Conservation (phyloP, 2,113 vertebrate species). For the Ageneiosus marmoratus region DNA sequence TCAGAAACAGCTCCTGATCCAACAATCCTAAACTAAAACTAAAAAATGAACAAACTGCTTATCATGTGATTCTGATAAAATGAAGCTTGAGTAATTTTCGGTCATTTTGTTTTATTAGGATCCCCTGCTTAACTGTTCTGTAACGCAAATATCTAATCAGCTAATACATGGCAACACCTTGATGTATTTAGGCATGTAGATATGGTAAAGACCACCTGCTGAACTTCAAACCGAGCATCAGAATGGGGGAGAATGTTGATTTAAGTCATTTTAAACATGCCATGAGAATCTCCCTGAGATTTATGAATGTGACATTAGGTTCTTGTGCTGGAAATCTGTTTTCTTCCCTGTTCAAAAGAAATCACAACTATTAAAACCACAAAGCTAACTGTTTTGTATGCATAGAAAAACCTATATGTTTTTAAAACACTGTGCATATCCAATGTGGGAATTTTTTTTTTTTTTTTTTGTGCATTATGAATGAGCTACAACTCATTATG, state of each 20-base stretch:
- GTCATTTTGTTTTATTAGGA: too few species aligned
- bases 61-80: not conserved
- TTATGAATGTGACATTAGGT: not conserved
- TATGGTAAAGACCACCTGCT: too few species aligned
- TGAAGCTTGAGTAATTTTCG: not conserved
- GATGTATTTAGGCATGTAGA: too few species aligned
- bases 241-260: too few species aligned
- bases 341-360: not conserved
- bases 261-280: too few species aligned
- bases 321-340: not conserved
- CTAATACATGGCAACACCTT: too few species aligned
- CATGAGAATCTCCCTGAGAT: too few species aligned
- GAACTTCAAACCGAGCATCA: too few species aligned
- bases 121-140: too few species aligned
- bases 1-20: not conserved
- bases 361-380: not conserved
- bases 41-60: not conserved
- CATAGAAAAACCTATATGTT: not conserved
- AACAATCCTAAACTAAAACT: not conserved
- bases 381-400: not conserved
- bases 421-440: not conserved
- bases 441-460: not conserved
- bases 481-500: not conserved
- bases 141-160: too few species aligned
- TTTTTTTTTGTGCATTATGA: not conserved